phyloP scores from a whole-genome alignment of 2,888 invertebrate genomes.

The Leuctra nigra region DNA sequence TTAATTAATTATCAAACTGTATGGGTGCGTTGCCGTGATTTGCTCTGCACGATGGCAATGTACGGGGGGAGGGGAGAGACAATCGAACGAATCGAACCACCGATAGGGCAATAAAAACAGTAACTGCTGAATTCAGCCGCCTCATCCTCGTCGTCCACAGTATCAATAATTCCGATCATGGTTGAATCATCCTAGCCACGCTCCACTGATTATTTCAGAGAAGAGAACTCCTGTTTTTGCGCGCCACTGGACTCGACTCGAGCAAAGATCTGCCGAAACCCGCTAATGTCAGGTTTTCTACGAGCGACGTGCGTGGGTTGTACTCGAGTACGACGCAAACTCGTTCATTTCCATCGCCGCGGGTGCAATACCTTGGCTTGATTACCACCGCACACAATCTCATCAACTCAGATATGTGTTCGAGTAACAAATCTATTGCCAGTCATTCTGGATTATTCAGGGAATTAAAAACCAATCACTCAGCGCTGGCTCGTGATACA shows the following conservation, averaged over 20 bases:
- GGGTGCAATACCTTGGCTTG: conserved; percentile 4
- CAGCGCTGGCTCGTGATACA: neutral
- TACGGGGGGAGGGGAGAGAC: neutral
- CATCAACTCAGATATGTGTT: neutral
- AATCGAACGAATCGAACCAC: conserved; percentile 1
- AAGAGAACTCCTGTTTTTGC: conserved; percentile 13
- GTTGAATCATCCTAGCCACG: conserved; percentile 12
- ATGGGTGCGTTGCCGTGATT: conserved; percentile 10
- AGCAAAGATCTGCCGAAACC: neutral
- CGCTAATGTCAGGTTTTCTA: conserved; percentile 7
- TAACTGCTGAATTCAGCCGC: conserved; percentile 4
- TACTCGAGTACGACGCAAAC: conserved; percentile 4
- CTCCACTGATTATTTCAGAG: conserved; percentile 13
- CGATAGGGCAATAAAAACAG: conserved; percentile 6
- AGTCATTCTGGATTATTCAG: conserved; percentile 2
- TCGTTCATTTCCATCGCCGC: neutral
- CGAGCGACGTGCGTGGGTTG: conserved; percentile 13
- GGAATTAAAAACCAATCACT: conserved; percentile 13
- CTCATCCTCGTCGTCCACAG: conserved; percentile 1
- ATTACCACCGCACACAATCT: conserved; percentile 12
- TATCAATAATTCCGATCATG: conserved; percentile 17
- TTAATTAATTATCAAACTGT: conserved; percentile 18
- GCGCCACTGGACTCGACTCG: neutral
- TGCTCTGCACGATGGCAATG: neutral
- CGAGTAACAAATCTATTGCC: neutral